Base-by-base conservation (phyloP, 2,888 invertebrate species). In the Cephus pygmeus region DNA sequence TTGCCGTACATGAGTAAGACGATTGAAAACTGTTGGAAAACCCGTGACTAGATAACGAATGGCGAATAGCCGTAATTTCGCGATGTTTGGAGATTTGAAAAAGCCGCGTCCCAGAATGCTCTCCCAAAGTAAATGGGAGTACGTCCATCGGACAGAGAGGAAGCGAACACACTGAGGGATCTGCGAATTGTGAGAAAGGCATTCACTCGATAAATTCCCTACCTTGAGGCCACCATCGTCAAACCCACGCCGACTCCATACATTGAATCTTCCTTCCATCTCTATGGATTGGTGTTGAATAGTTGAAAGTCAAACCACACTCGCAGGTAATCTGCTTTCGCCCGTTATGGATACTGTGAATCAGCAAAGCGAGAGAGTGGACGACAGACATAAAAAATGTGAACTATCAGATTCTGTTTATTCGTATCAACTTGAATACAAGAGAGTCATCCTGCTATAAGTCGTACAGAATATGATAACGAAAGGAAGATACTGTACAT, bases 131-230 rank as follows among this genome's bases (percentile, higher is more conserved):
- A 56, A 56, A 9, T 56, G 23, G 56, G 71, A 71, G 31, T 34
- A 83, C 88, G 86, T 88, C 90, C 90, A 90, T 90, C 88, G 87
- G 86, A 84, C 83, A 84, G 84, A 84, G 84, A 87, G 85, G 87
- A 87, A 87, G 84, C 85, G 86, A 87, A 86, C 88, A 85, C 85
- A 90, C 90, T 90, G 89, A 85, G 73, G 80, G 82, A 79, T 84
- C 83, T 83, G 83, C 81, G 80, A 79, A 82, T 82, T 83, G 84
- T 86, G 89, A 85, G 88, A 90, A 88, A 90, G 89, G 86, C 87
- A 87, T 87, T 88, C 88, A 85, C 88, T 87, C 82, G 81, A 83
- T 80, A 81, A 85, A 85, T 86, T 88, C 89, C 90, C 90, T 89
- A 90, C 89, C 86, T 88, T 88, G 84, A 81, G 82, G 83, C 79